Evolutionary conservation across 1,140 invertebrate genomes (phyloP), one percentile per base, ranked within the genome.

Genomic region (Metopolophium dirhodum): DNA sequence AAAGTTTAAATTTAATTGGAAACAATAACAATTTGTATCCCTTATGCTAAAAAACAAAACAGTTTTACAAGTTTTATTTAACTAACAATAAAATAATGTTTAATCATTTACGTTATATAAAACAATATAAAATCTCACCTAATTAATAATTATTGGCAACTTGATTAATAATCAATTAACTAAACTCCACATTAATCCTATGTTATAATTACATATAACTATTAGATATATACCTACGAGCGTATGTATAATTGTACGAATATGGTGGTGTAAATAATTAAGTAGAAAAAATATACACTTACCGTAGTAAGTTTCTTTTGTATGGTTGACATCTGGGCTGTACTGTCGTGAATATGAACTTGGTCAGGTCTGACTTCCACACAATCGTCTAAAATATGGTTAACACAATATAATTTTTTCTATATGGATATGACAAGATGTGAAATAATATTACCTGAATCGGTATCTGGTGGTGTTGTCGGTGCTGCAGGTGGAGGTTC

Each of bases 261-360:
- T n/a, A 18, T 68, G 0, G 30, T n/a, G 14, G 1, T 77, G 30
- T 4, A 35, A 77, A 77, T 35, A n/a, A 77, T n/a, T 77, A 77
- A 47, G 23, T 47, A 47, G 11, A 47, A 57, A 54, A 54, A 57
- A n/a, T 68, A 23, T 47, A 9, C 18, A 20, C 91, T 93, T 57
- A 93, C 91, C 82, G 49, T 93, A 0, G 49, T 85, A 30, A 93
- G 49, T 91, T 94, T 94, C 20, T 83, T 87, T 68, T 94, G 94
- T 49, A 94, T 93, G 8, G 86, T 94, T 22, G 94, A 94, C 35
- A 96, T 96, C 94, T 97, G 96, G 35, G 97, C 96, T 2, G 97
- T 97, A 94, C 97, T 97, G 94, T 98, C 97, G 94, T 98, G 97
- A 94, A 98, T 97, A 94, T 97, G 97, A 93, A 97, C 97, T 95